phyloP scores from a whole-genome alignment of 2,888 invertebrate species.

The Drosophila testacea region DNA sequence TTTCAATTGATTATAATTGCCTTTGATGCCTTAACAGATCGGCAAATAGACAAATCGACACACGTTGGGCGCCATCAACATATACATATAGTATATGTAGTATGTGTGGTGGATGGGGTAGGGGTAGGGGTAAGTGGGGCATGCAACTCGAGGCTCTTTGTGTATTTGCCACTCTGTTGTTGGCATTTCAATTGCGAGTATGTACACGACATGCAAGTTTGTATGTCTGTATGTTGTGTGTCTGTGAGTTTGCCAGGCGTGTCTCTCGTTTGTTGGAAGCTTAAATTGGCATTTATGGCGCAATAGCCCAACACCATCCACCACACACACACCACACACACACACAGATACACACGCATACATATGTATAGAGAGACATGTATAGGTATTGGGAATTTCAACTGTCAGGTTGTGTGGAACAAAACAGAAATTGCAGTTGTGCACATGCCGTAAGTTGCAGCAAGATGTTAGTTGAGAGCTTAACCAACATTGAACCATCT shows the following conservation, averaged over 20 bases:
- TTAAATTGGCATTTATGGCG: constrained; percentile 70
- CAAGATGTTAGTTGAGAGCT: constrained; percentile 38
- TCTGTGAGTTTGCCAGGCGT: constrained; percentile 14
- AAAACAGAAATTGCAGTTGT: constrained; percentile 54
- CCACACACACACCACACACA: constrained; percentile 12
- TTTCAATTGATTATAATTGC: constrained; percentile 77
- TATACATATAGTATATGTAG: neutral
- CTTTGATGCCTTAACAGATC: constrained; percentile 30
- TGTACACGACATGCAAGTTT: constrained; percentile 29
- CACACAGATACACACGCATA: neutral
- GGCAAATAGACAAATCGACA: constrained; percentile 24
- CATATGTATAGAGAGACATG: neutral
- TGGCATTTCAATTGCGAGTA: constrained; percentile 53
- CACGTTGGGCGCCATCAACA: constrained; percentile 2
- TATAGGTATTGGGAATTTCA: constrained; percentile 11
- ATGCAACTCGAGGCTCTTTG: constrained; percentile 22
- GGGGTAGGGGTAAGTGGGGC: neutral
- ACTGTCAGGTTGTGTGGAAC: constrained; percentile 54
- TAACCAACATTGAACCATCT: constrained; percentile 1
- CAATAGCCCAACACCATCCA: constrained; percentile 5
- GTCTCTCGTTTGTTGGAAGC: constrained; percentile 32
- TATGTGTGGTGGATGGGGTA: neutral
- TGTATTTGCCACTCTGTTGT: constrained; percentile 31
- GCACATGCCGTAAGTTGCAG: constrained; percentile 54
- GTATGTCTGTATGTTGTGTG: constrained; percentile 2